Percentiles rank a stretch among this genome's conserved stretches.
phyloP scores from a whole-genome alignment of 2,113 vertebrate species.

The Narcine bancroftii region DNA sequence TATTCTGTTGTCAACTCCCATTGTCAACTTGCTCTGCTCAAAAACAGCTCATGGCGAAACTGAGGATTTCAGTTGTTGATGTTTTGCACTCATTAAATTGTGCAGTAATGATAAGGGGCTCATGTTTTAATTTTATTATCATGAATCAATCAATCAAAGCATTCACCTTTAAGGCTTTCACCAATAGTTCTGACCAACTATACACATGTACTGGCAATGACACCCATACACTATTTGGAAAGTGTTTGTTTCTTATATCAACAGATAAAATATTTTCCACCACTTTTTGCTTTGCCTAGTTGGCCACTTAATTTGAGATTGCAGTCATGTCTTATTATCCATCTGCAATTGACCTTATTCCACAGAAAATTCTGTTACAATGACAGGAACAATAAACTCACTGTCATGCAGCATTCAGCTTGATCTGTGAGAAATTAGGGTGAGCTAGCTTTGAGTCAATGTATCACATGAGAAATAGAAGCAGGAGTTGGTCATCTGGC shows the following conservation, averaged over 20 bases:
- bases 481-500: too few relatives aligned
- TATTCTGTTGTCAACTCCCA: too few relatives aligned
- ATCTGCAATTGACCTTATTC: constrained; percentile 19
- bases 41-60: too few relatives aligned
- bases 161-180: neutral
- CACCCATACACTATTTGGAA: neutral
- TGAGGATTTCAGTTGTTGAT: too few relatives aligned
- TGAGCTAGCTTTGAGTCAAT: neutral
- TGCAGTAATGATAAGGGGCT: too few relatives aligned
- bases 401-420: neutral
- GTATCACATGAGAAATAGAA: too few relatives aligned
- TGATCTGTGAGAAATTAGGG: neutral
- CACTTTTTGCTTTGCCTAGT: neutral
- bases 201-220: neutral
- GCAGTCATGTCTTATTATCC: neutral
- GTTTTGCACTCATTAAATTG: too few relatives aligned
- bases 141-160: neutral
- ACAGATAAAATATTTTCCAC: neutral
- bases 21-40: too few relatives aligned
- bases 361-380: constrained; percentile 14
- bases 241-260: neutral
- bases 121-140: neutral
- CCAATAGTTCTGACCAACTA: neutral
- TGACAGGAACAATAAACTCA: constrained; percentile 2
- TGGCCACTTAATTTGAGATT: neutral